Base-by-base conservation (phyloP, 2,888 invertebrate genomes). In the Xanthia icteritia region DNA sequence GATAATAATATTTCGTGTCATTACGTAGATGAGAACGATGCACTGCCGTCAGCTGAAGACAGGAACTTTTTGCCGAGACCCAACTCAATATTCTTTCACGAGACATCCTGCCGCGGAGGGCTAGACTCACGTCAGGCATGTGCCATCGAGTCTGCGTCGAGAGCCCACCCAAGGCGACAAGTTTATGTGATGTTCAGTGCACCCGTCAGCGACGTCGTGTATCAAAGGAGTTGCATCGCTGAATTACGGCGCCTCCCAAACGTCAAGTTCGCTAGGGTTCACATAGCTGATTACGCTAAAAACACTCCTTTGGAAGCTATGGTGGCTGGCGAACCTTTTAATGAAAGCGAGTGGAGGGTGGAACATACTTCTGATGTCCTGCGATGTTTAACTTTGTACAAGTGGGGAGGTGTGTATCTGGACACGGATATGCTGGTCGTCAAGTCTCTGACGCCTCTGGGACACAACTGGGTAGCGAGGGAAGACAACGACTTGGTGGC, bases 371-470 rank as follows among this genome's bases (percentile, higher is more conserved):
- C 97, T 66, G 98, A 98, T 89, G 94, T 98, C 3, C 93, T 98
- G 27, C 94, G 98, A 84, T 98, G 97, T 89, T 89, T 98, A 66
- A 97, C 97, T 0, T 93, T 98, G 9, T 98, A 97, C 97, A 98
- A 98, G 90, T 98, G 97, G 92, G 98, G 98, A 20, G 98, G 98
- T 0, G 15, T 73, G 1, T 98, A 98, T 91, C 92, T 98, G 72
- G 98, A 98, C 89, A 94, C 98, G 84, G 98, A 98, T 91, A 97
- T 98, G 5, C 96, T 98, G 23, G 97, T 98, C 5, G 96, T 97
- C 31, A 97, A 97, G 83, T 94, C 97, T 9, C 90, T 98, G 61
- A 96, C 97, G 27, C 91, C 94, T 4, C 90, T 98, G 69, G 94
- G 92, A 1, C 93, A 92, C 45, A 97, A 98, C 91, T 98, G 97